phyloP scores from a whole-genome alignment of 2,888 invertebrate genomes.

The Hyppa rectilinea region DNA sequence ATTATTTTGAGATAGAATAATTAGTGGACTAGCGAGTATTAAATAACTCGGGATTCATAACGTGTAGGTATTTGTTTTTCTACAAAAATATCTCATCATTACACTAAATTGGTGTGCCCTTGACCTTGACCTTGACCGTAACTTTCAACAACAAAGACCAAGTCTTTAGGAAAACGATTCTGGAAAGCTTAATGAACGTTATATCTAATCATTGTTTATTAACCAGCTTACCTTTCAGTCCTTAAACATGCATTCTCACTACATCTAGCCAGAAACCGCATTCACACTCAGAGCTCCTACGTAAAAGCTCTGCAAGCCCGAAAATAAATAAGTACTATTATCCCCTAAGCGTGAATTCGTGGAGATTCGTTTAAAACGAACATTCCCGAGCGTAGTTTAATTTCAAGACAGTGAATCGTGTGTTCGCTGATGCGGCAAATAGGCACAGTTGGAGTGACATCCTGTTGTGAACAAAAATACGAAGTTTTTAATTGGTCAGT shows the following conservation, averaged over 20 bases:
- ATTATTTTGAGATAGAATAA: conserved; percentile 12
- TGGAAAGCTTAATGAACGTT: background rate
- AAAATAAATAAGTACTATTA: conserved; percentile 63
- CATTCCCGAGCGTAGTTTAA: conserved; percentile 71
- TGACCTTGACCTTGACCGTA: background rate
- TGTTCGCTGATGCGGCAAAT: conserved; percentile 72
- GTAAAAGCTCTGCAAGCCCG: conserved; percentile 14
- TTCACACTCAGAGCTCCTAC: conserved; percentile 12
- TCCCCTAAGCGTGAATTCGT: conserved; percentile 66
- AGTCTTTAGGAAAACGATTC: no score
- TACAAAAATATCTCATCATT: background rate
- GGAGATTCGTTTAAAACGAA: conserved; percentile 67
- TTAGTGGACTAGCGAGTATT: background rate
- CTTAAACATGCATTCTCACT: conserved; percentile 33
- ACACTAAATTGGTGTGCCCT: background rate
- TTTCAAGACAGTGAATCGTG: conserved; percentile 71
- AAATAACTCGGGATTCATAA: background rate
- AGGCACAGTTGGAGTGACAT: conserved; percentile 63
- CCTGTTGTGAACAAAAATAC: conserved; percentile 65
- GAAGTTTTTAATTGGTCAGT: conserved; percentile 60
- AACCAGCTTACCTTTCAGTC: conserved; percentile 22
- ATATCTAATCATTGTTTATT: conserved; percentile 7
- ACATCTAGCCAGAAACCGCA: conserved; percentile 36
- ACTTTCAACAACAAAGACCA: no score
- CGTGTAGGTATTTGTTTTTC: no score